A percentile compares a stretch with the other conserved stretches of the same genome.
Evolutionary conservation across 1,140 invertebrate species (phyloP).

Genomic region (Drosophila melanica): DNA sequence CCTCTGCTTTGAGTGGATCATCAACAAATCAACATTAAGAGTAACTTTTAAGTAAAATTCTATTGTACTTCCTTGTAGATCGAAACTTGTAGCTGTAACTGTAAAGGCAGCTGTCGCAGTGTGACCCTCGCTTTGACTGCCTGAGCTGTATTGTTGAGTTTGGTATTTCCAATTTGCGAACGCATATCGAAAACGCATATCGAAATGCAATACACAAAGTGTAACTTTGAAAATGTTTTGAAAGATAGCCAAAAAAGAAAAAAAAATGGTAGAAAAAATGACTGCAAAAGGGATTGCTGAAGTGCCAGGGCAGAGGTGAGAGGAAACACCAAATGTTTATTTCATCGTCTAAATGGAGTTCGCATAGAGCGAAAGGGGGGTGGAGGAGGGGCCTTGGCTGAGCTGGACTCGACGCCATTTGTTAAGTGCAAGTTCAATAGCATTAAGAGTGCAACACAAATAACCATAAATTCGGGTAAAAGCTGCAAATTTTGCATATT

Average conservation of each 20-base stretch:
- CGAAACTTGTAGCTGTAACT: not conserved
- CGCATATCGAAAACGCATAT: slow-evolving; percentile 69
- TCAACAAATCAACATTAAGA: slow-evolving; percentile 3
- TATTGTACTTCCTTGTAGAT: not conserved
- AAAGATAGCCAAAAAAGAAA: slow-evolving; percentile 70
- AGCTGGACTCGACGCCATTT: slow-evolving; percentile 63
- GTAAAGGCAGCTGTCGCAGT: not conserved
- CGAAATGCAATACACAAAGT: slow-evolving; percentile 77
- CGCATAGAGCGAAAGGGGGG: slow-evolving; percentile 5
- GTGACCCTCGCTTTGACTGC: not conserved
- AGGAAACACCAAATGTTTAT: slow-evolving; percentile 54
- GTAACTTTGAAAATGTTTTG: slow-evolving; percentile 75
- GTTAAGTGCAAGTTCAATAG: slow-evolving; percentile 82
- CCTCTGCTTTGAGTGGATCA: not conserved
- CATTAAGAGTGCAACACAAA: slow-evolving; percentile 82
- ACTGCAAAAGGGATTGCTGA: slow-evolving; percentile 6
- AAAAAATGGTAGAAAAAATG: slow-evolving; percentile 6
- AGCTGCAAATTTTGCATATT: slow-evolving; percentile 81
- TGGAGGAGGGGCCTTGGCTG: not conserved
- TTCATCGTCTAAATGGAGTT: slow-evolving; percentile 79
- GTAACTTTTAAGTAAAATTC: not conserved
- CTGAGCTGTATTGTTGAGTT: slow-evolving; percentile 24
- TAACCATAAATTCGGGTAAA: slow-evolving; percentile 77
- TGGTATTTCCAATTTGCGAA: slow-evolving; percentile 56
- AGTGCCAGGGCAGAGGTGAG: slow-evolving; percentile 12